These are phyloP conservation scores for Chironomus striatipennis DNA, from an alignment of 1,140 invertebrate genomes.

Conservation along the genomic window DNA sequence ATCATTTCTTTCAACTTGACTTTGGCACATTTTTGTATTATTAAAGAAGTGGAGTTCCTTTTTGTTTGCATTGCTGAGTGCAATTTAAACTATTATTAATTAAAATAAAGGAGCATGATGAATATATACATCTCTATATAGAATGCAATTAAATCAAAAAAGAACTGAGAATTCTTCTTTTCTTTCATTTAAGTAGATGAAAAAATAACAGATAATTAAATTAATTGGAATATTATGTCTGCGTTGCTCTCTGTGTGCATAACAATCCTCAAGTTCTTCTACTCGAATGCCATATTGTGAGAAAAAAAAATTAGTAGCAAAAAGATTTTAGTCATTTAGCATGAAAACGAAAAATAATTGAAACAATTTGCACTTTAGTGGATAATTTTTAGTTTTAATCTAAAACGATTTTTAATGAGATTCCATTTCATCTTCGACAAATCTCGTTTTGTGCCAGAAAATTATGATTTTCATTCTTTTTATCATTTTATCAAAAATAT, in stretches of 20 bases:
- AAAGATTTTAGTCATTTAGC: neutral
- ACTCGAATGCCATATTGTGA: neutral
- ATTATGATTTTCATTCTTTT: neutral
- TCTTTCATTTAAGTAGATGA: neutral
- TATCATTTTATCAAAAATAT: conserved; percentile 23
- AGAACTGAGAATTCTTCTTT: neutral
- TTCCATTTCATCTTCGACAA: neutral
- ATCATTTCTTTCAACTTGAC: neutral
- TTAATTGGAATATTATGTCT: conserved; percentile 12
- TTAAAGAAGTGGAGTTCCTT: too few species aligned
- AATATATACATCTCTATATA: neutral
- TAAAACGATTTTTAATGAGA: neutral
- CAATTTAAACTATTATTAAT: conserved; percentile 15
- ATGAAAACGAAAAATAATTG: neutral
- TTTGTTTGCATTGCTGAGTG: neutral
- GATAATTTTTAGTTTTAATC: neutral
- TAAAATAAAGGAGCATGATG: neutral
- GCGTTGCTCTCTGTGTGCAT: neutral
- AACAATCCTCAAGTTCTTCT: neutral
- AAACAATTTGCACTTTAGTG: neutral
- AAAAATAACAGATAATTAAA: conserved; percentile 17
- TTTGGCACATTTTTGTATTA: neutral
- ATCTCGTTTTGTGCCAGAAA: too few species aligned
- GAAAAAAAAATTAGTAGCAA: neutral
- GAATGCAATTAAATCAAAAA: neutral